Conservation (phyloP, 2,888 invertebrate species). For the Sphaeridia pumilis region DNA sequence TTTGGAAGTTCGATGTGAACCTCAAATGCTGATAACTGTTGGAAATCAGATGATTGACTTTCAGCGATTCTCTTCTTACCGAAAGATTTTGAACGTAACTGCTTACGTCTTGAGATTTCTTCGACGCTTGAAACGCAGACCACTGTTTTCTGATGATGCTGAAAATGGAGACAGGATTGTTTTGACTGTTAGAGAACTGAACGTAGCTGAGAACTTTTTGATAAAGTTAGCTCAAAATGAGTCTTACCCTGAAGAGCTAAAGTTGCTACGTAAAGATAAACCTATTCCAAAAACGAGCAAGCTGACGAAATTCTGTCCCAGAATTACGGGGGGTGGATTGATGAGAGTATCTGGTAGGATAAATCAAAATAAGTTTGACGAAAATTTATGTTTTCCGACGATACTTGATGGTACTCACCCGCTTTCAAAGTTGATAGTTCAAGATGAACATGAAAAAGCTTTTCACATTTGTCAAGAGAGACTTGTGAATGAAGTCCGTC, state of each 20-base stretch:
- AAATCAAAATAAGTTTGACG: background rate
- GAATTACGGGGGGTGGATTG: background rate
- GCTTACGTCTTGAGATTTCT: background rate
- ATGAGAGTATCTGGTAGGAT: background rate
- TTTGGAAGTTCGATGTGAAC: background rate
- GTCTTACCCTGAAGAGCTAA: background rate
- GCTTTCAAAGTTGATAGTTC: background rate
- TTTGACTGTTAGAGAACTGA: background rate
- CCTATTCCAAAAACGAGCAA: background rate
- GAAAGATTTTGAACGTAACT: background rate
- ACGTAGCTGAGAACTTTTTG: background rate
- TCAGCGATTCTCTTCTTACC: background rate
- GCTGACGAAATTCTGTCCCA: background rate
- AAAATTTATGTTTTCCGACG: background rate
- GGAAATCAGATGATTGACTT: background rate
- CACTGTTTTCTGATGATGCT: no score
- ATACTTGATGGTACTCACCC: slow-evolving; percentile 1
- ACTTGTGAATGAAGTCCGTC: slow-evolving; percentile 9
- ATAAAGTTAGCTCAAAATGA: background rate
- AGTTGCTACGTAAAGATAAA: background rate
- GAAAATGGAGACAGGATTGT: background rate
- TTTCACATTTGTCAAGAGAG: slow-evolving; percentile 11
- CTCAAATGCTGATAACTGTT: background rate
- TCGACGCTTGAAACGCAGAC: background rate
- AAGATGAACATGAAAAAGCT: background rate